Evolutionary conservation across 64 coral and sea anemone genomes (phyloP), one percentile per base, ranked within the genome.

Genomic region (Acropora tenuis): DNA sequence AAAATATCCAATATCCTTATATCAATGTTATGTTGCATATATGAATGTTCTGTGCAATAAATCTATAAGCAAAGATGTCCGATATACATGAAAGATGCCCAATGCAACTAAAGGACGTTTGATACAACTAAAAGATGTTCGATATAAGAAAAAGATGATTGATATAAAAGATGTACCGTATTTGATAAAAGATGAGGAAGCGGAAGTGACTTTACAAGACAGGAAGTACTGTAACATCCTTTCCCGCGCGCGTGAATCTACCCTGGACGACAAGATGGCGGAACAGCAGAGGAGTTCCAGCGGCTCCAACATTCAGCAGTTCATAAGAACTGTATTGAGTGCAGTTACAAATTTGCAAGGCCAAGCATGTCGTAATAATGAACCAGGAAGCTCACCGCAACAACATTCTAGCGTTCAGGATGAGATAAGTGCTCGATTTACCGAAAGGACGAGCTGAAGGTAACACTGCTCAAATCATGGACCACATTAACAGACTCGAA

Each of bases 311-410:
- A 55, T 55, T 55, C 52, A 55, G 52, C 52, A 55, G 52, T 55
- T 63, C 59, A 63, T 63, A 63, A 63, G 59, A 63, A 63, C 8
- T 63, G 59, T 12, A 8, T 1, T 12, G 8, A 63, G 59, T 63
- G 59, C 8, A 63, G 59, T 63, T 63, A 63, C 59, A 63, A 63
- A 63, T 63, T 63, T 63, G 3, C 59, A 63, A 63, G 59, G 59
- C 59, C 59, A 63, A 63, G 15, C 69, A 73, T 73, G 0, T 41
- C 69, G n/a, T 73, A 73, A 73, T 73, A 73, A 41, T 40, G n/a
- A 73, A 42, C 69, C 69, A 73, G 69, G 41, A 73, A 73, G 69
- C 69, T 73, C 69, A 73, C 69, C 18, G 69, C 69, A 73, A 73
- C 2, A 73, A 73, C 41, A 41, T 73, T 20, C n/a, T 73, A 43